A percentile compares a stretch with the other conserved stretches of the same genome.
phyloP scores from a whole-genome alignment of 2,797 vertebrate genomes.

The Brachyrhaphis roseni region DNA sequence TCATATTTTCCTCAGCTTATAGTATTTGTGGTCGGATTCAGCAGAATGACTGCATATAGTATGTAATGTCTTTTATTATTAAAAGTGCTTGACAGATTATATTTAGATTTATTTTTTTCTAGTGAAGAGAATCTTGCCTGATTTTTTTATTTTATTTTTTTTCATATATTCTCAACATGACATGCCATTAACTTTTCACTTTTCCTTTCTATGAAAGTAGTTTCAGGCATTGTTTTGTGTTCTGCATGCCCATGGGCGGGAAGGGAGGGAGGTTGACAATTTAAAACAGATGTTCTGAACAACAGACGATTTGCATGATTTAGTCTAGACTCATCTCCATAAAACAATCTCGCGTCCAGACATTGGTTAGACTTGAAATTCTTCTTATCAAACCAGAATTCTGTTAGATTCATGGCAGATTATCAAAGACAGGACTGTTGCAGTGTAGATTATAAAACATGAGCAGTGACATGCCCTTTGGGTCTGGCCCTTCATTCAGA shows the following conservation, averaged over 20 bases:
- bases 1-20: constrained; percentile 16
- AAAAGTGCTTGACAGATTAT: constrained; percentile 10
- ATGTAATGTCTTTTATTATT: constrained; percentile 2
- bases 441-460: constrained; percentile 29
- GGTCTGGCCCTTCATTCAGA: constrained; percentile 17
- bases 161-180: neutral
- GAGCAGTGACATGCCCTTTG: constrained; percentile 13
- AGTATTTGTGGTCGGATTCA: constrained; percentile 2
- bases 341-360: constrained; percentile 43
- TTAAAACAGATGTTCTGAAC: constrained; percentile 51
- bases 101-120: neutral
- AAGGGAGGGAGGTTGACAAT: constrained; percentile 30
- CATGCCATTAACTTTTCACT: constrained; percentile 11
- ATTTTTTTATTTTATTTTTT: neutral
- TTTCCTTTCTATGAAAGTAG: constrained; percentile 20
- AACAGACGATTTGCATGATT: constrained; percentile 45
- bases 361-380: constrained; percentile 35
- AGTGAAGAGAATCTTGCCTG: constrained; percentile 6
- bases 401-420: neutral
- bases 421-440: neutral
- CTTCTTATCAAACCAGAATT: constrained; percentile 32
- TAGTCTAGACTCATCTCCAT: constrained; percentile 29
- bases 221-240: constrained; percentile 30
- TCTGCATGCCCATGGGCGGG: constrained; percentile 9
- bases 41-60: neutral